Evolutionary conservation across 2,797 vertebrate genomes (phyloP).

Genomic region (Echiichthys vipera): DNA sequence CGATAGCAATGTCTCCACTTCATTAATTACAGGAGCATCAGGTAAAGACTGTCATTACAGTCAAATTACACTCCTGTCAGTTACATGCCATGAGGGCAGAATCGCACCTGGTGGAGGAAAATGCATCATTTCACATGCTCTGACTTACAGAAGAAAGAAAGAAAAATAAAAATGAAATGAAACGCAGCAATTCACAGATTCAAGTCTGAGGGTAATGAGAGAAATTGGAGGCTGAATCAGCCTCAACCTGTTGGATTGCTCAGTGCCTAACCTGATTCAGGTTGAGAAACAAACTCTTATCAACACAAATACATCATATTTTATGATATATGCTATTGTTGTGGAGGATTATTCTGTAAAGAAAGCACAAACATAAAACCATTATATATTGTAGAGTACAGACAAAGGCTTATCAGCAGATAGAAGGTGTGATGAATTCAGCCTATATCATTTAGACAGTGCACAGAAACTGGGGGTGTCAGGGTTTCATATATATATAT

Average conservation of each 20-base stretch:
- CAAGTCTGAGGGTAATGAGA: slow-evolving; percentile 44
- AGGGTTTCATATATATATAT: too few relatives aligned
- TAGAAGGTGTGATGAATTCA: slow-evolving; percentile 7
- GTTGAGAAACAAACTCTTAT: slow-evolving; percentile 35
- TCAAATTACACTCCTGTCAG: slow-evolving; percentile 67
- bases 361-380: slow-evolving; percentile 5
- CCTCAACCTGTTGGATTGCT: slow-evolving; percentile 22
- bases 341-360: slow-evolving; percentile 11
- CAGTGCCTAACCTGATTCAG: slow-evolving; percentile 18
- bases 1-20: slow-evolving; percentile 30
- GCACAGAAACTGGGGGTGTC: not conserved
- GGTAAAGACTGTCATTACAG: slow-evolving; percentile 57
- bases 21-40: slow-evolving; percentile 66
- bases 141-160: slow-evolving; percentile 35
- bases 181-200: slow-evolving; percentile 47
- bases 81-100: slow-evolving; percentile 40
- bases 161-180: slow-evolving; percentile 41
- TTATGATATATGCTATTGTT: slow-evolving; percentile 29
- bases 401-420: slow-evolving; percentile 24
- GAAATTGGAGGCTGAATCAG: slow-evolving; percentile 38
- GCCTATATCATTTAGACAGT: slow-evolving; percentile 4
- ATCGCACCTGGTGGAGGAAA: slow-evolving; percentile 49
- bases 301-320: slow-evolving; percentile 40
- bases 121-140: slow-evolving; percentile 50
- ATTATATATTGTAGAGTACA: slow-evolving; percentile 9